Percentiles rank a stretch among this genome's conserved stretches.
Evolutionary conservation across 1,140 invertebrate genomes (phyloP).

Genomic region (Euwallacea fornicatus): DNA sequence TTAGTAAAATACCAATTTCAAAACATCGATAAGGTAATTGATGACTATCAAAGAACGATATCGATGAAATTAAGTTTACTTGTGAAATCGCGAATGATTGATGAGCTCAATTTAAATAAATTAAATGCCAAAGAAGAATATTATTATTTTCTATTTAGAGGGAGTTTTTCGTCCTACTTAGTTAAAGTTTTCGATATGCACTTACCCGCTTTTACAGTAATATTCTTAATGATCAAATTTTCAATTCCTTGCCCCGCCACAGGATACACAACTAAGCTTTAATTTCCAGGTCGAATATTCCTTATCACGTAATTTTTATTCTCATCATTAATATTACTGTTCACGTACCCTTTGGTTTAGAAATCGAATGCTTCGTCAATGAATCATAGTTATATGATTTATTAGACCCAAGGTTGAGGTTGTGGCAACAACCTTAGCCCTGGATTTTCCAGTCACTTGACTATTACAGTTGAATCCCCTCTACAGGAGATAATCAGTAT

Average conservation of each 20-base stretch:
- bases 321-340: background rate
- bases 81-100: background rate
- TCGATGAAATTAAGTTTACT: background rate
- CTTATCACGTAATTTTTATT: background rate
- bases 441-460: constrained; percentile 6
- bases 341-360: constrained; percentile 9
- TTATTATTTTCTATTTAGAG: no score
- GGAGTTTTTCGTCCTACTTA: no score
- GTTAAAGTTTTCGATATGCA: no score
- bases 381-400: no score
- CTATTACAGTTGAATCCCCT: background rate
- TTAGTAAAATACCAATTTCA: no score
- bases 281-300: constrained; percentile 13
- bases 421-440: no score
- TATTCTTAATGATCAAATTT: constrained; percentile 1
- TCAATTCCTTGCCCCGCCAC: constrained; percentile 18
- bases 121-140: background rate
- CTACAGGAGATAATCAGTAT: constrained; percentile 7
- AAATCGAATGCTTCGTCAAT: background rate
- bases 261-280: constrained; percentile 1
- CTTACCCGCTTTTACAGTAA: constrained; percentile 12
- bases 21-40: no score
- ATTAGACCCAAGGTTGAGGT: no score
- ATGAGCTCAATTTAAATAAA: background rate
- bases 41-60: no score